Percentiles rank a stretch among this genome's conserved stretches.
Evolutionary conservation across 2,113 vertebrate genomes (phyloP).

Genomic region (Myotis lucifugus): DNA sequence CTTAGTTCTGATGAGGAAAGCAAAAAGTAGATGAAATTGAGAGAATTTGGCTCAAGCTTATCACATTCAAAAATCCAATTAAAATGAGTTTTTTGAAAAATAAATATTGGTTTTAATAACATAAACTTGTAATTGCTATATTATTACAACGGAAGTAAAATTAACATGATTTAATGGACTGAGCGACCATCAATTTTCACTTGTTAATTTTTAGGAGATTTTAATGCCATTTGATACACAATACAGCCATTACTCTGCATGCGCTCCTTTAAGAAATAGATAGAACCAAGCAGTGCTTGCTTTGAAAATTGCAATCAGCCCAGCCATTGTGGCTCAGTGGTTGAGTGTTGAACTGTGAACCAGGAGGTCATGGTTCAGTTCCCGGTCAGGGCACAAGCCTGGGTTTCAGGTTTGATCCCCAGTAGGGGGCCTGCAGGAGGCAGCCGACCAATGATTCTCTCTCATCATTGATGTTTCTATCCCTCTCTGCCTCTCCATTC

Average conservation of each 20-base stretch:
- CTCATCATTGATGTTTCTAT: too few species aligned
- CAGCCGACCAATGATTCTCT: too few species aligned
- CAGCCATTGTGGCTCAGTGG: too few species aligned
- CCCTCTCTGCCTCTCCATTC: too few species aligned
- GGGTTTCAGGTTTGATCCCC: too few species aligned
- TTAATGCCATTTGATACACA: slow-evolving; percentile 76
- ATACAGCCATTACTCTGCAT: slow-evolving; percentile 75
- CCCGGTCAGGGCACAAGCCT: too few species aligned
- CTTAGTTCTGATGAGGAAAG: slow-evolving; percentile 83
- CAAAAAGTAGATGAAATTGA: slow-evolving; percentile 78
- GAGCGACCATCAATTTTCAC: slow-evolving; percentile 85
- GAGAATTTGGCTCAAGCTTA: slow-evolving; percentile 76
- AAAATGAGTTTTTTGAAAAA: slow-evolving; percentile 82
- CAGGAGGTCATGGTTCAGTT: too few species aligned
- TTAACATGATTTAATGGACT: slow-evolving; percentile 87
- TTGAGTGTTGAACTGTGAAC: too few species aligned
- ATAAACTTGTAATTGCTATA: slow-evolving; percentile 79
- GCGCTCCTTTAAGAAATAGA: slow-evolving; percentile 77
- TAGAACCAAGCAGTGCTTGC: slow-evolving; percentile 70
- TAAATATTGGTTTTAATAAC: slow-evolving; percentile 88
- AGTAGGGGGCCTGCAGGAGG: too few species aligned
- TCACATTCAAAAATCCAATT: slow-evolving; percentile 85
- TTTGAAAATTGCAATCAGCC: slow-evolving; percentile 68
- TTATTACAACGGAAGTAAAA: slow-evolving; percentile 85
- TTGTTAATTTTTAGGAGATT: slow-evolving; percentile 85